These are phyloP conservation scores for Isichthys henryi DNA, from an alignment of 2,113 vertebrate species.

Conservation along the genomic window DNA sequence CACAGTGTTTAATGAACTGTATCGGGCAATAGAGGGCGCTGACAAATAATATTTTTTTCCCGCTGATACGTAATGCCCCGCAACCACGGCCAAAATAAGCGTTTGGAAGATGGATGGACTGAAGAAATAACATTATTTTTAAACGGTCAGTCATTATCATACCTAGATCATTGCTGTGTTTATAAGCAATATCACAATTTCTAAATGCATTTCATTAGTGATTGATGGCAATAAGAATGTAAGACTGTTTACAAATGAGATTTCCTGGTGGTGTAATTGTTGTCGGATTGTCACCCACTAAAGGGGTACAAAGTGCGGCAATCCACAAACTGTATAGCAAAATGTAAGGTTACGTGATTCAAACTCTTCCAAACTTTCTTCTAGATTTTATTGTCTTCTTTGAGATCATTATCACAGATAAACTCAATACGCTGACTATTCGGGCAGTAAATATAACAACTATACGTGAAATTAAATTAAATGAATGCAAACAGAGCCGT, in stretches of 20 bases:
- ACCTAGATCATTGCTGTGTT: neutral
- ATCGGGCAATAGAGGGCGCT: slow-evolving; percentile 36
- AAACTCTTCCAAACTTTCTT: neutral
- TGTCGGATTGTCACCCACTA: neutral
- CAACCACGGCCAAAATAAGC: neutral
- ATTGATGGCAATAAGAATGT: neutral
- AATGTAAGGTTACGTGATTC: neutral
- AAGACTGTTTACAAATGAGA: neutral
- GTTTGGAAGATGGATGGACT: neutral
- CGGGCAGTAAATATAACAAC: neutral
- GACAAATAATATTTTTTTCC: slow-evolving; percentile 16
- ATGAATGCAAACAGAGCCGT: neutral
- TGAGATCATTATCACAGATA: neutral
- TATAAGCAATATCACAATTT: neutral
- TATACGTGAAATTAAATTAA: neutral
- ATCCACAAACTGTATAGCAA: neutral
- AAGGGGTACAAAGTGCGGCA: neutral
- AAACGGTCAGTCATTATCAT: neutral
- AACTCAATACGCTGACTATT: neutral
- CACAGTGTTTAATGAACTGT: neutral
- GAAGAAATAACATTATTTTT: neutral
- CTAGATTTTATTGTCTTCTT: neutral
- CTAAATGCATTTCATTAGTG: neutral
- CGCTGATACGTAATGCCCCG: neutral
- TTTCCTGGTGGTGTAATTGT: neutral